These are phyloP conservation scores for Hipposideros armiger DNA, from an alignment of 2,113 vertebrate species.

Conservation along the genomic window DNA sequence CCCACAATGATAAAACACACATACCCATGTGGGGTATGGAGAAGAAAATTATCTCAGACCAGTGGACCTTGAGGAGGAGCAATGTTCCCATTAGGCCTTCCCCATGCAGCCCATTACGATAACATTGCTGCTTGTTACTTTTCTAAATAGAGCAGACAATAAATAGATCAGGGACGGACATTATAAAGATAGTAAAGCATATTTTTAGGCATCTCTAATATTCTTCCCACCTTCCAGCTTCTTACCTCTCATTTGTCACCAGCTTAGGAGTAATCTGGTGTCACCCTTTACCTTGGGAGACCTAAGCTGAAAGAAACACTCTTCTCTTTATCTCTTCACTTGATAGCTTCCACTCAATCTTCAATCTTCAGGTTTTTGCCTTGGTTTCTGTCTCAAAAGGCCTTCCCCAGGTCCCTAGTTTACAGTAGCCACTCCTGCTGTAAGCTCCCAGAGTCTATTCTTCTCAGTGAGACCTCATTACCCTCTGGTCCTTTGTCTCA, in stretches of 20 bases:
- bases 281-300: not conserved
- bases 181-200: not conserved
- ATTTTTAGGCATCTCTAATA: not conserved
- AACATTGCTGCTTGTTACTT: not conserved
- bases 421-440: accelerated
- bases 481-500: too few relatives aligned
- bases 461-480: not conserved
- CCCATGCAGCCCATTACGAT: not conserved
- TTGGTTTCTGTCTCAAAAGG: not conserved
- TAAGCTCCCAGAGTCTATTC: too few relatives aligned
- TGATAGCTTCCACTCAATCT: not conserved
- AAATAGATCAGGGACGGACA: not conserved
- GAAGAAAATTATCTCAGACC: not conserved
- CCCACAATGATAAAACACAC: not conserved
- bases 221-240: not conserved
- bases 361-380: not conserved
- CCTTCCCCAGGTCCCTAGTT: not conserved
- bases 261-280: not conserved
- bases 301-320: not conserved
- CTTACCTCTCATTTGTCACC: not conserved
- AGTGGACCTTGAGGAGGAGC: not conserved
- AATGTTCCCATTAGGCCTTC: not conserved
- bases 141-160: not conserved
- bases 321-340: not conserved
- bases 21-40: not conserved